Evolutionary conservation across 2,888 invertebrate species (phyloP).

Genomic region (Masnerella sp.): DNA sequence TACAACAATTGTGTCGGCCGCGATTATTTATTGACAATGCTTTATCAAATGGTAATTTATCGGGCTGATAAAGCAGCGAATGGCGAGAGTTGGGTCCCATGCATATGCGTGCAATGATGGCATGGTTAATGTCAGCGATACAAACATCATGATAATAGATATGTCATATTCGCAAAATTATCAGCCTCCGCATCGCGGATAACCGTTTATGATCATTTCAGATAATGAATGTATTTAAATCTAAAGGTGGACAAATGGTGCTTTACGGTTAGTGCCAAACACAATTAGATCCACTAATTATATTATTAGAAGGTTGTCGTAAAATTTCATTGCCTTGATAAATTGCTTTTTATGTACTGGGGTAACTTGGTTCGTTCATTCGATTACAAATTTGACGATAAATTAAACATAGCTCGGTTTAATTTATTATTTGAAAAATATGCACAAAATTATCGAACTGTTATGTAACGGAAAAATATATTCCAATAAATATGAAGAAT

Average conservation of each 20-base stretch:
- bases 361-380: no score
- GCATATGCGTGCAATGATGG: constrained; percentile 38
- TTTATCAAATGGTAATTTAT: constrained; percentile 51
- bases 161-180: constrained; percentile 47
- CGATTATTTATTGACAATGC: constrained; percentile 35
- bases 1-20: constrained; percentile 6
- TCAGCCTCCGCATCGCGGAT: constrained; percentile 40
- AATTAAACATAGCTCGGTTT: no score
- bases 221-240: constrained; percentile 33
- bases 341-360: no score
- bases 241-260: constrained; percentile 10
- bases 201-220: constrained; percentile 33
- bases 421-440: no score
- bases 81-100: constrained; percentile 10
- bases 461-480: no score
- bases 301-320: no score
- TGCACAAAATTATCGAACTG: no score
- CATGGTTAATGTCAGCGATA: constrained; percentile 45
- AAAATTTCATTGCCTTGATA: no score
- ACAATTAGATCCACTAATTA: neutral
- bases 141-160: constrained; percentile 54
- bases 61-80: constrained; percentile 44
- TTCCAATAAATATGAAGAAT: no score
- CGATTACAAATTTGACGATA: no score
- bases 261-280: constrained; percentile 9